Evolutionary conservation across 2,888 invertebrate genomes (phyloP).

Genomic region (Drosophila paramelanica): DNA sequence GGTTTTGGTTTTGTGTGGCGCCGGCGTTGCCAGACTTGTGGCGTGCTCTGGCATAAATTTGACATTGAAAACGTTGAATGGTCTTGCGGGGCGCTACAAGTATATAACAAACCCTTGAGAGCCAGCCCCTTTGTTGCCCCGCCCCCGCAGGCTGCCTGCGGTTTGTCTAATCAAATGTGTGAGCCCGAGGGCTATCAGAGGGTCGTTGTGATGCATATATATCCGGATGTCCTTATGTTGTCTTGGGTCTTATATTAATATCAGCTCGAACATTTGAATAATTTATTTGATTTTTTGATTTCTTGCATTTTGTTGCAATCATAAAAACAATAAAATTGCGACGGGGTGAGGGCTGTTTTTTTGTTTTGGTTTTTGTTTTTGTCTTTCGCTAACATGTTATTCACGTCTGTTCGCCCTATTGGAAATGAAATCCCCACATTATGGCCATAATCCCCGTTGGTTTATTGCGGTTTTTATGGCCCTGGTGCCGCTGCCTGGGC

Average conservation of each 20-base stretch:
- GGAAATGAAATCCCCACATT: constrained; percentile 66
- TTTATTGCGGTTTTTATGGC: constrained; percentile 78
- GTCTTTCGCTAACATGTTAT: constrained; percentile 34
- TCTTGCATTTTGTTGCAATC: constrained; percentile 64
- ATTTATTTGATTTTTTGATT: constrained; percentile 82
- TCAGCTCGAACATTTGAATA: constrained; percentile 67
- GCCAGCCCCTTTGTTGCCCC: constrained; percentile 12
- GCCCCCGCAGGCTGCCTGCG: constrained; percentile 44
- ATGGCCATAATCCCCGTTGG: constrained; percentile 76
- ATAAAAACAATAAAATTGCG: constrained; percentile 70
- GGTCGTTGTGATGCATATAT: constrained; percentile 25
- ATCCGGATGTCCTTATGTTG: constrained; percentile 37
- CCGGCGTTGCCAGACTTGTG: constrained; percentile 62
- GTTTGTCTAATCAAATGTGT: constrained; percentile 55
- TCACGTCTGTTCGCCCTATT: neutral
- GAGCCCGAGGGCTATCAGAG: constrained; percentile 27
- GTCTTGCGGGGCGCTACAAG: constrained; percentile 5
- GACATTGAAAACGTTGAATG: constrained; percentile 76
- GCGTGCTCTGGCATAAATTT: constrained; percentile 81
- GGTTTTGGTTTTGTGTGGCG: constrained; percentile 3
- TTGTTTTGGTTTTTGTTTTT: constrained; percentile 7
- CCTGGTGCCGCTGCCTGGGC: constrained; percentile 25
- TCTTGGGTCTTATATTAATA: constrained; percentile 59
- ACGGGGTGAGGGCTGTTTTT: constrained; percentile 17
- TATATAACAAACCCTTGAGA: constrained; percentile 28